Conservation (phyloP, 2,113 vertebrate species). For the Toxotes chatareus region DNA sequence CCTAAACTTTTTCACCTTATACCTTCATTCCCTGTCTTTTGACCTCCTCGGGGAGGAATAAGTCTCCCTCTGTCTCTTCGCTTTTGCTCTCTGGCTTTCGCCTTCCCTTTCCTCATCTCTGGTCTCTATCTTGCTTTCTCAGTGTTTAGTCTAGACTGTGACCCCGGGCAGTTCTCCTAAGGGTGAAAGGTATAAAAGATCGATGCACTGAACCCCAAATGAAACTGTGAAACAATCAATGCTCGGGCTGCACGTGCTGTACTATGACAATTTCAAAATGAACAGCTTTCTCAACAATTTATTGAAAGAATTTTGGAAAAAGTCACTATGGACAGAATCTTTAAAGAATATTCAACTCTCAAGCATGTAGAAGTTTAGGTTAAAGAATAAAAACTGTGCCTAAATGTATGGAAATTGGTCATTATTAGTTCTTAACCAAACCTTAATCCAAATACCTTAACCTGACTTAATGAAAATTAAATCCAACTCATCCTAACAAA, state of each 20-base stretch:
- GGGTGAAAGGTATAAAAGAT: slow-evolving; percentile 36
- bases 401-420: background rate
- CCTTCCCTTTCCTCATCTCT: slow-evolving; percentile 13
- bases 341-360: background rate
- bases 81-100: slow-evolving; percentile 28
- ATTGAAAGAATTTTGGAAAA: background rate
- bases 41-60: slow-evolving; percentile 49
- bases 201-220: slow-evolving; percentile 15
- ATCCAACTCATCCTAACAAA: background rate
- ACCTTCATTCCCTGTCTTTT: slow-evolving; percentile 50
- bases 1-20: slow-evolving; percentile 46
- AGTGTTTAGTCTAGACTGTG: slow-evolving; percentile 28
- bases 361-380: background rate
- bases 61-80: slow-evolving; percentile 38
- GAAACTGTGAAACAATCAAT: slow-evolving; percentile 30
- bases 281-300: background rate
- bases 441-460: background rate
- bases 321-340: background rate
- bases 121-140: slow-evolving; percentile 27
- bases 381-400: background rate
- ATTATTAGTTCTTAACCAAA: background rate
- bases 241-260: slow-evolving; percentile 4
- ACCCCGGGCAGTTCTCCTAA: slow-evolving; percentile 15
- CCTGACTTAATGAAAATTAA: background rate
- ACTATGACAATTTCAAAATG: background rate